A percentile compares a stretch with the other conserved stretches of the same genome.
Conservation (phyloP, 2,797 vertebrate species). For the Dicrostonyx torquatus region DNA sequence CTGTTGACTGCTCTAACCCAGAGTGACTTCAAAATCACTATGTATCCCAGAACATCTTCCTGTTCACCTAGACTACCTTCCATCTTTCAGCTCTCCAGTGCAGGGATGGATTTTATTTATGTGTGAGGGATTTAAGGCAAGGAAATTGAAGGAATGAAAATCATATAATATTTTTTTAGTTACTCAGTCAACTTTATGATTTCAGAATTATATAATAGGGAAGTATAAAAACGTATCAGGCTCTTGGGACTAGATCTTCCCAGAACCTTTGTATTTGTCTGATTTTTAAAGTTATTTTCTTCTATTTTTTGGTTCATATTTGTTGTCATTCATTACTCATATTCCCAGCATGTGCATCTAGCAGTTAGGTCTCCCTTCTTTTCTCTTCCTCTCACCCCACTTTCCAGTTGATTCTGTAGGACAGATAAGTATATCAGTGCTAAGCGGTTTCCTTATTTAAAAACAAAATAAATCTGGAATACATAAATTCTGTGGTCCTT, state of each 20-base stretch:
- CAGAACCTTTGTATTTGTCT: neutral
- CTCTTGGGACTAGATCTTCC: neutral
- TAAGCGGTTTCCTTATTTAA: neutral
- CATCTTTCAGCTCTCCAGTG: too few species aligned
- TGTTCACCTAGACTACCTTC: neutral
- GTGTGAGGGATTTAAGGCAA: neutral
- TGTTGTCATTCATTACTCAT: neutral
- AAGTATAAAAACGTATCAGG: neutral
- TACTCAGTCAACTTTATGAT: conserved; percentile 25
- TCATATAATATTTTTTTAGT: conserved; percentile 22
- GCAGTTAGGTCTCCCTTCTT: neutral
- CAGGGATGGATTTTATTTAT: neutral
- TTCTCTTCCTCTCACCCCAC: neutral
- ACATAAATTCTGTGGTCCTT: neutral
- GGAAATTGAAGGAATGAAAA: neutral
- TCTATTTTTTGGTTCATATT: neutral
- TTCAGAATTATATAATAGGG: conserved; percentile 3
- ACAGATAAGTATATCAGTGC: neutral
- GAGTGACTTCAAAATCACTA: neutral
- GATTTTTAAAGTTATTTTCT: neutral
- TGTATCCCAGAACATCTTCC: neutral
- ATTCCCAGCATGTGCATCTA: neutral
- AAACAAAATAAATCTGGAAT: conserved; percentile 25
- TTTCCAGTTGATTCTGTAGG: neutral
- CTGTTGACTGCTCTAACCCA: neutral